Evolutionary conservation across 1,140 invertebrate species (phyloP).

Genomic region (Hypsibius dujardini): DNA sequence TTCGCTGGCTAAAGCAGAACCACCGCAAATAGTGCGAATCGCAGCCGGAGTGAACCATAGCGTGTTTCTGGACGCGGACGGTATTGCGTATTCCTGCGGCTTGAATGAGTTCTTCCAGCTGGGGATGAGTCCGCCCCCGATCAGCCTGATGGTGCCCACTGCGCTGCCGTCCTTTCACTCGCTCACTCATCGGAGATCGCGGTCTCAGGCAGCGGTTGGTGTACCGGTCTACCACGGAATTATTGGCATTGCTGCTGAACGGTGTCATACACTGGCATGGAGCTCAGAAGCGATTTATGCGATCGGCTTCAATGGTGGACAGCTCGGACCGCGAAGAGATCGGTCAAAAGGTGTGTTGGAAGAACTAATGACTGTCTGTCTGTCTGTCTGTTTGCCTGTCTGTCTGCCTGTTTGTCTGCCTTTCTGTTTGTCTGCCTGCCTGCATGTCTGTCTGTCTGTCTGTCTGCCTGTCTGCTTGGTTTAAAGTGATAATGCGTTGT

Average conservation of each 20-base stretch:
- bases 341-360: no score
- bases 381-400: no score
- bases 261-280: conserved; percentile 50
- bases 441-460: no score
- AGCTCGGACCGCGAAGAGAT: conserved; percentile 39
- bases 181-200: neutral
- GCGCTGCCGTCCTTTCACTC: conserved; percentile 24
- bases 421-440: no score
- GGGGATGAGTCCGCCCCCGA: conserved; percentile 39
- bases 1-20: conserved; percentile 12
- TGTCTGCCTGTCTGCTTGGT: no score
- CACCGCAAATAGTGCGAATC: conserved; percentile 28
- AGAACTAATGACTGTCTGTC: no score
- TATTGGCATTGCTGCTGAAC: conserved; percentile 41
- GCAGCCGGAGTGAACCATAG: conserved; percentile 45
- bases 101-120: conserved; percentile 46
- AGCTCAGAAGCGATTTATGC: conserved; percentile 40
- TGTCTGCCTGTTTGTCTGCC: no score
- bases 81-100: conserved; percentile 45
- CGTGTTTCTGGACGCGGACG: conserved; percentile 42
- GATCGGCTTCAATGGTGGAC: conserved; percentile 54
- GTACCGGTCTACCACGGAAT: conserved; percentile 24
- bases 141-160: conserved; percentile 39
- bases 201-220: neutral
- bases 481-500: no score